Percentiles rank a stretch among this genome's conserved stretches.
Evolutionary conservation across 2,888 invertebrate species (phyloP).

Genomic region (Pedicia rivosa): DNA sequence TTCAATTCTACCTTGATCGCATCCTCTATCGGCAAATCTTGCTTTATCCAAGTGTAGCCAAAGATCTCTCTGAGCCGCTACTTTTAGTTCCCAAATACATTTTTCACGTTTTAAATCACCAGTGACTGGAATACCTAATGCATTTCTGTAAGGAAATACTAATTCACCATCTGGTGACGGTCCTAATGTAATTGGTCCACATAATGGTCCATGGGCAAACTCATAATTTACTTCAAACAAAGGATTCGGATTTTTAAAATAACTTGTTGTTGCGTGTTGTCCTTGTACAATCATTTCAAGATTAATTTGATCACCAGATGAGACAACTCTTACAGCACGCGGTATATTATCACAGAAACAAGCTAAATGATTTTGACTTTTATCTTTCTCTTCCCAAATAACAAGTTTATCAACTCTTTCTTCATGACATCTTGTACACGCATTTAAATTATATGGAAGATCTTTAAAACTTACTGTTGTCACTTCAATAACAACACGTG

Average conservation of each 20-base stretch:
- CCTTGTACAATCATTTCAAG: constrained; percentile 70
- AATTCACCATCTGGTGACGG: constrained; percentile 72
- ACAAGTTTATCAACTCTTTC: constrained; percentile 72
- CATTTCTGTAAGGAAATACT: constrained; percentile 74
- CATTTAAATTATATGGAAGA: constrained; percentile 58
- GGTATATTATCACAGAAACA: constrained; percentile 54
- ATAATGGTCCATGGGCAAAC: constrained; percentile 77
- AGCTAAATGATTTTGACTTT: constrained; percentile 51
- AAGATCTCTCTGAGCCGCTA: constrained; percentile 68
- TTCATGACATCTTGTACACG: constrained; percentile 73
- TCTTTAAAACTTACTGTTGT: constrained; percentile 73
- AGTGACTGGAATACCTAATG: constrained; percentile 39
- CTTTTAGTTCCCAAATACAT: constrained; percentile 69
- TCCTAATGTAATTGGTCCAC: constrained; percentile 66
- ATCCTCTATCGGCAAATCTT: constrained; percentile 68
- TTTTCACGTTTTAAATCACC: constrained; percentile 52
- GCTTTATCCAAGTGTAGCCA: constrained; percentile 79
- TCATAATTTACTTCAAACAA: constrained; percentile 77
- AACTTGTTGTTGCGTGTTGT: constrained; percentile 70
- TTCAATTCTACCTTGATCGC: constrained; percentile 74
- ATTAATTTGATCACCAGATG: constrained; percentile 64
- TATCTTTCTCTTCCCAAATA: constrained; percentile 59
- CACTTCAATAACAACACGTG: constrained; percentile 62
- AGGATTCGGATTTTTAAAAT: constrained; percentile 72
- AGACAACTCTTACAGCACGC: constrained; percentile 50